Evolutionary conservation across 2,797 vertebrate genomes (phyloP).

Genomic region (Pachyuromys duprasi): DNA sequence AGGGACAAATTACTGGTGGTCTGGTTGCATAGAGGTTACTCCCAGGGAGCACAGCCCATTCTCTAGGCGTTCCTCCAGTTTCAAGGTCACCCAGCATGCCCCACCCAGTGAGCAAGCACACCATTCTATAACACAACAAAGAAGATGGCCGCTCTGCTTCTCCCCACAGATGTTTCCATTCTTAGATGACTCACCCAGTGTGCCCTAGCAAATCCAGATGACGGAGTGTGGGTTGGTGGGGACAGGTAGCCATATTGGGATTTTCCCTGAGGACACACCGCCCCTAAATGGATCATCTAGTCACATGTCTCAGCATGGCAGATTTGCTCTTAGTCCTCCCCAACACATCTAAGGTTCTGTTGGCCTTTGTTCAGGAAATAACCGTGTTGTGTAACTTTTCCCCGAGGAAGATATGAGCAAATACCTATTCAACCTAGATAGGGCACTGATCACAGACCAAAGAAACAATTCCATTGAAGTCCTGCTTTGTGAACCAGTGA

Average conservation of each 20-base stretch:
- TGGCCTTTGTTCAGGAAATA: background rate
- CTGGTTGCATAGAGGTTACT: background rate
- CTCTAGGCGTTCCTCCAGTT: background rate
- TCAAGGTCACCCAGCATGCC: background rate
- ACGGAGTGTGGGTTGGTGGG: background rate
- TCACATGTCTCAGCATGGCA: background rate
- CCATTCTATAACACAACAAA: background rate
- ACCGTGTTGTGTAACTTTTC: background rate
- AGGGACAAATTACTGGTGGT: background rate
- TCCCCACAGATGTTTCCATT: background rate
- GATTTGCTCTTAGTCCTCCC: background rate
- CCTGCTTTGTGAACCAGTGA: background rate
- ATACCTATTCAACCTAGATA: background rate
- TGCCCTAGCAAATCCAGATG: background rate
- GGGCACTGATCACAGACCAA: background rate
- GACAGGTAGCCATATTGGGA: background rate
- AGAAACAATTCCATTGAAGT: background rate
- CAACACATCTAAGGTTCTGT: background rate
- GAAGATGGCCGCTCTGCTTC: background rate
- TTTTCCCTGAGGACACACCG: background rate
- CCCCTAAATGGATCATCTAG: background rate
- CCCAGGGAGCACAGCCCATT: background rate
- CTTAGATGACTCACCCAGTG: background rate
- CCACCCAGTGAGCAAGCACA: background rate
- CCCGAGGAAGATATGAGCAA: background rate